phyloP scores from a whole-genome alignment of 2,888 invertebrate species.

The Amitus sp. region DNA sequence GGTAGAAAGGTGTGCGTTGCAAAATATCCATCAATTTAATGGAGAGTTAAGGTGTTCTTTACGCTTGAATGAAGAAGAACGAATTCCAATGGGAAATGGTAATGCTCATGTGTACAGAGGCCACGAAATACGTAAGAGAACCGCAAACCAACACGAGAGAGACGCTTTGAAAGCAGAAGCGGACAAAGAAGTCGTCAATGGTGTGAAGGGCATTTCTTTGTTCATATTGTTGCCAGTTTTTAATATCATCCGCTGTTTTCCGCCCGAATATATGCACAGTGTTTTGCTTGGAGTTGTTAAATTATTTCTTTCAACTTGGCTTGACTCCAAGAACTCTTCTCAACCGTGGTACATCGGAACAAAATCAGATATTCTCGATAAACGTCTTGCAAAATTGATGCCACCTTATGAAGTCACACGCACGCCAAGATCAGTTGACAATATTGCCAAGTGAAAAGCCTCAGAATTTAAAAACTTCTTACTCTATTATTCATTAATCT shows the following conservation, averaged over 20 bases:
- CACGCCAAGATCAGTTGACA: background rate
- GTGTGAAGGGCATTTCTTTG: constrained; percentile 23
- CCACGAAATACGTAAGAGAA: background rate
- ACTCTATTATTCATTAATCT: constrained; percentile 9
- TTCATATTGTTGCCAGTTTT: constrained; percentile 14
- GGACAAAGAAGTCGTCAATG: constrained; percentile 7
- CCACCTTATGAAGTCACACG: constrained; percentile 17
- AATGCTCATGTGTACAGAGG: constrained; percentile 5
- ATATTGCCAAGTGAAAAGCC: constrained; percentile 13
- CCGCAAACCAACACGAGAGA: background rate
- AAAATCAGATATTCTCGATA: constrained; percentile 1
- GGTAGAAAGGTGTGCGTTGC: constrained; percentile 15
- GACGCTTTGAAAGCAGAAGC: constrained; percentile 7
- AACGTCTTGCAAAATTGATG: too few species aligned
- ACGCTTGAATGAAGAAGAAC: constrained; percentile 16
- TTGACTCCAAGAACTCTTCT: background rate
- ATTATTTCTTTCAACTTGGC: constrained; percentile 1
- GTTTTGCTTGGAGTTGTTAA: too few species aligned
- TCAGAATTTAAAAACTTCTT: constrained; percentile 19
- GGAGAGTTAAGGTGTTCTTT: constrained; percentile 21
- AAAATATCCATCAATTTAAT: constrained; percentile 27
- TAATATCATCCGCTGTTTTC: constrained; percentile 22
- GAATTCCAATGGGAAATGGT: constrained; percentile 5
- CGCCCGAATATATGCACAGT: constrained; percentile 32
- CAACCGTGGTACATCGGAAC: constrained; percentile 9